Evolutionary conservation across 2,113 vertebrate genomes (phyloP).

Genomic region (Podiceps cristatus): DNA sequence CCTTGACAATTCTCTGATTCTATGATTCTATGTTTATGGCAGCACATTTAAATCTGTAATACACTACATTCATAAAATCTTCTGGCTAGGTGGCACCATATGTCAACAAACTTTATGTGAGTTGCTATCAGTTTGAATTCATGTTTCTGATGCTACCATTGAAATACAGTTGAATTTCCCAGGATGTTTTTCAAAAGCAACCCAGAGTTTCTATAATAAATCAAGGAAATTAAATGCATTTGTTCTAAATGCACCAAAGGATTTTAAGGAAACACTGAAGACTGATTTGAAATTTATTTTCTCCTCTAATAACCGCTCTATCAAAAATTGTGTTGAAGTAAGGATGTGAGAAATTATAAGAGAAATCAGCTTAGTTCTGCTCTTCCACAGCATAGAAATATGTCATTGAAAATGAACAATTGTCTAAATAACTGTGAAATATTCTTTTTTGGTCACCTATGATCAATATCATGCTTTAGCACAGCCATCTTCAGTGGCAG

Average conservation of each 20-base stretch:
- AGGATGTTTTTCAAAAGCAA: background rate
- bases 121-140: background rate
- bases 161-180: background rate
- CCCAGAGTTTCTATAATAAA: background rate
- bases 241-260: background rate
- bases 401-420: background rate
- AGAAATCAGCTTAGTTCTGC: background rate
- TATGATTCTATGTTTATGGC: background rate
- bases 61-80: background rate
- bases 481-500: background rate
- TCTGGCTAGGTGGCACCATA: conserved; percentile 16
- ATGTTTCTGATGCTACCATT: background rate
- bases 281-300: background rate
- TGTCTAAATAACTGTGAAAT: background rate
- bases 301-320: background rate
- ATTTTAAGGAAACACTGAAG: background rate
- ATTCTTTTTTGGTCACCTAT: background rate
- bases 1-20: no score
- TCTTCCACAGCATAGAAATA: background rate
- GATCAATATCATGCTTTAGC: background rate
- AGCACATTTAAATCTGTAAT: background rate
- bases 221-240: background rate
- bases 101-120: background rate
- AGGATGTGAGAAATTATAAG: background rate
- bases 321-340: background rate